A percentile compares a stretch with the other conserved stretches of the same genome.
Conservation (phyloP, 1,140 invertebrate species). For the Lucilia cuprina region DNA sequence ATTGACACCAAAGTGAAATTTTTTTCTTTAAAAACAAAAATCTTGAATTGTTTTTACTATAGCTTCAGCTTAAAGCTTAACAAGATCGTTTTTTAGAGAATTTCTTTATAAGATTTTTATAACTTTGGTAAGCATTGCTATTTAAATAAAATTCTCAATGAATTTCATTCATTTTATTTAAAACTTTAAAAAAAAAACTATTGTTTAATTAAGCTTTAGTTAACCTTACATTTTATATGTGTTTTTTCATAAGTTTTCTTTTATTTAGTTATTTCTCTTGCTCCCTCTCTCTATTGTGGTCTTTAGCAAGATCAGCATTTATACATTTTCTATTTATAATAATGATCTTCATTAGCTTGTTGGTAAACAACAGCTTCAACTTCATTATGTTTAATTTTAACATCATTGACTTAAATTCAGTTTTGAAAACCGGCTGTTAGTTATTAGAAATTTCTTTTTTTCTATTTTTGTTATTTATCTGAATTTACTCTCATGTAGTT, state of each 20-base stretch:
- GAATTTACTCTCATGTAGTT: not conserved
- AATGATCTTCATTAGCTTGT: not conserved
- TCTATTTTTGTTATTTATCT: not conserved
- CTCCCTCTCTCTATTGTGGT: not conserved
- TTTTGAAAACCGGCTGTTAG: not conserved
- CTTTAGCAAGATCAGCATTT: no score
- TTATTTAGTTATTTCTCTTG: not conserved
- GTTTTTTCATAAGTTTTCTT: not conserved
- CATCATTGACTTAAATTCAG: not conserved
- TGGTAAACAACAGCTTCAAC: not conserved
- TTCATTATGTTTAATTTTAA: not conserved
- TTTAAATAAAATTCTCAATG: not conserved
- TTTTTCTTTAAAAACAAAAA: not conserved
- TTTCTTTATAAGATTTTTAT: not conserved
- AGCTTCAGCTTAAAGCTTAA: not conserved
- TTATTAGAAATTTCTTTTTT: not conserved
- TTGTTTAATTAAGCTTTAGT: not conserved
- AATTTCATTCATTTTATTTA: not conserved
- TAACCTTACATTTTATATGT: not conserved
- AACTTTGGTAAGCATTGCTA: not conserved
- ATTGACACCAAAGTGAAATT: not conserved
- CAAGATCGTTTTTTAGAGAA: not conserved
- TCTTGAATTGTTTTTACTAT: not conserved
- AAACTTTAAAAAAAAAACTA: not conserved
- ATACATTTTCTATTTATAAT: not conserved